Evolutionary conservation across 2,797 vertebrate species (phyloP), one percentile per base, ranked within the genome.

Genomic region (Argya squamiceps): DNA sequence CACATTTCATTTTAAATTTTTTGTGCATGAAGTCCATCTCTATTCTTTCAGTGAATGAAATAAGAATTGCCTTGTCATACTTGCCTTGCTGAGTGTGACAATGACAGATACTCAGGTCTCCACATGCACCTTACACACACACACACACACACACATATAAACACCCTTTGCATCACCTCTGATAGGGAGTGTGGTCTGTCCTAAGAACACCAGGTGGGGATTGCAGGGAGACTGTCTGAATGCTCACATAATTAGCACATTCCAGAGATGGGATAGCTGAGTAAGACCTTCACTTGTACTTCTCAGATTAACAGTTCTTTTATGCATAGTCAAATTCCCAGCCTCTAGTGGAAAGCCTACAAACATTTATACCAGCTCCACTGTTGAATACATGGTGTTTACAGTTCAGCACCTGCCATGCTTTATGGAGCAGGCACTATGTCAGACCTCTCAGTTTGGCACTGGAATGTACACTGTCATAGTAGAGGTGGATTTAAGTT

Each of bases 211-310:
- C 14, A 15, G 23, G 8, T 22, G 23, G 12, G 16, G 8, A 63
- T 50, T 56, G 17, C 20, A 50, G 36, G 16, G 41, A 1, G 22
- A 30, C 22, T 43, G 11, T 37, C 23, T 50, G 13, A 63, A 56
- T 26, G n/a, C 8, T 63, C 17, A 39, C 14, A 26, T 13, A 44
- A 30, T n/a, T 27, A 62, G 15, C 3, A 4, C 0, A 0, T 50
- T 70, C 43, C 43, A 58, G 50, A 34, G 58, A 18, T 13, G 24
- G n/a, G 6, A 15, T 7, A 34, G 50, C 20, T 50, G 24, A 63
- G 43, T 22, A 79, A 79, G 41, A 36, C 9, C 22, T 55, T 36
- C 64, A 49, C 7, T 3, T 7, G 16, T 47, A n/a, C 9, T 52
- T 32, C 32, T 36, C 19, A 9, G 11, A 44, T 47, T 24, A 59